Conservation (phyloP, 1,140 invertebrate genomes). For the Leptinotarsa undecemlineata region DNA sequence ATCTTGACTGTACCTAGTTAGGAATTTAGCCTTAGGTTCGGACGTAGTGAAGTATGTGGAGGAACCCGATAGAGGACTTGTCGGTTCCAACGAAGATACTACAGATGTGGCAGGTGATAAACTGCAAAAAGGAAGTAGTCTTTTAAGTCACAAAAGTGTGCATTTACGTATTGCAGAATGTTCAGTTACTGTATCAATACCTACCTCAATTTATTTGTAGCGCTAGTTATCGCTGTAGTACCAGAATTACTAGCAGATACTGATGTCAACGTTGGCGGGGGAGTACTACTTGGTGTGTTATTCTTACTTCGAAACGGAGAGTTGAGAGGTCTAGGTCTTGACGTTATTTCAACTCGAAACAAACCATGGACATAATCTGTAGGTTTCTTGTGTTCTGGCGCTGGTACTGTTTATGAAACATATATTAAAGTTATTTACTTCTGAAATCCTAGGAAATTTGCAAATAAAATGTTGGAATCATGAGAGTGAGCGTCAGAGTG, state of each 20-base stretch:
- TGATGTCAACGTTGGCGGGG: constrained; percentile 36
- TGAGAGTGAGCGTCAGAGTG: too few relatives aligned
- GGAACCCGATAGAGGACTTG: constrained; percentile 60
- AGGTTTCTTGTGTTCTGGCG: constrained; percentile 72
- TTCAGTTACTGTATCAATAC: neutral
- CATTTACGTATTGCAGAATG: neutral
- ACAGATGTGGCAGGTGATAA: constrained; percentile 35
- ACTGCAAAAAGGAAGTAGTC: constrained; percentile 32
- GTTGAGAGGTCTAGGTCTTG: constrained; percentile 57
- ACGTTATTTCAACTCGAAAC: constrained; percentile 71
- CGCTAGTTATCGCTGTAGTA: neutral
- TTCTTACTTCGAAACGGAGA: constrained; percentile 52
- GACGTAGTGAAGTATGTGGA: constrained; percentile 72
- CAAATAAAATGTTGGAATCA: too few relatives aligned
- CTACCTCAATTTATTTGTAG: constrained; percentile 35
- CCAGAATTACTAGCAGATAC: neutral
- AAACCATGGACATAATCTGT: constrained; percentile 80
- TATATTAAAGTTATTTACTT: too few relatives aligned
- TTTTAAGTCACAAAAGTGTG: neutral
- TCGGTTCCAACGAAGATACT: constrained; percentile 45
- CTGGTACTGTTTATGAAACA: constrained; percentile 60
- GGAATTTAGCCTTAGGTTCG: constrained; percentile 70
- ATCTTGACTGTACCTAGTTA: constrained; percentile 64
- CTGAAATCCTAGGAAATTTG: too few relatives aligned
- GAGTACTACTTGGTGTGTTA: constrained; percentile 48